These are phyloP conservation scores for Coendou prehensilis DNA, from an alignment of 2,797 vertebrate species.

Conservation along the genomic window DNA sequence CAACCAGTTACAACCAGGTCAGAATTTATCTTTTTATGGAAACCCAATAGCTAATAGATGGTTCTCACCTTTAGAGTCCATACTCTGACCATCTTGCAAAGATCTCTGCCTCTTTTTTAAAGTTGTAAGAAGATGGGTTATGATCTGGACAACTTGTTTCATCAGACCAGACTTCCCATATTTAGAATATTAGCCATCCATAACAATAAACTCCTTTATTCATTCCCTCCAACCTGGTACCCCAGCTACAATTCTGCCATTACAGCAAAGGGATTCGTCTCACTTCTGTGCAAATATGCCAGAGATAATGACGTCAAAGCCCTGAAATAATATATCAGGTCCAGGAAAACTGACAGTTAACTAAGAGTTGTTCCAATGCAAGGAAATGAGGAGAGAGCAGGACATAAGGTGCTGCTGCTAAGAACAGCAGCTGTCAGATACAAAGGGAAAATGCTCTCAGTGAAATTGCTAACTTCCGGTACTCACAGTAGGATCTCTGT, in stretches of 20 bases:
- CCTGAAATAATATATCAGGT: background rate
- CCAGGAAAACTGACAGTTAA: background rate
- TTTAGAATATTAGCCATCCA: background rate
- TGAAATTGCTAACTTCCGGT: background rate
- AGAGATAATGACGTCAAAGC: background rate
- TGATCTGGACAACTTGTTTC: background rate
- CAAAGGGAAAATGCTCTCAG: rapidly evolving
- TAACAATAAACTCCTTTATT: background rate
- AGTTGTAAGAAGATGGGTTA: background rate
- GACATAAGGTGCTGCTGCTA: rapidly evolving
- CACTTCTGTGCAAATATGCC: background rate
- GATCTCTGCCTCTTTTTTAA: background rate
- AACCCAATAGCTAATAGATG: background rate
- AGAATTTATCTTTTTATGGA: background rate
- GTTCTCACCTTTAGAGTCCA: background rate
- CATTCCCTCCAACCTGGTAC: background rate
- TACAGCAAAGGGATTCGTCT: background rate
- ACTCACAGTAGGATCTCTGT: background rate
- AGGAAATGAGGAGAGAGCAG: background rate
- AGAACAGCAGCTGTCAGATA: background rate
- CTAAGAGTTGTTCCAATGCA: background rate
- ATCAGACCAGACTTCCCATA: background rate
- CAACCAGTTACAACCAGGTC: background rate
- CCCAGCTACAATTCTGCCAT: background rate
- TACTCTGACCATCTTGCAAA: background rate